Evolutionary conservation across 2,113 vertebrate species (phyloP).

Genomic region (Cavia aperea): DNA sequence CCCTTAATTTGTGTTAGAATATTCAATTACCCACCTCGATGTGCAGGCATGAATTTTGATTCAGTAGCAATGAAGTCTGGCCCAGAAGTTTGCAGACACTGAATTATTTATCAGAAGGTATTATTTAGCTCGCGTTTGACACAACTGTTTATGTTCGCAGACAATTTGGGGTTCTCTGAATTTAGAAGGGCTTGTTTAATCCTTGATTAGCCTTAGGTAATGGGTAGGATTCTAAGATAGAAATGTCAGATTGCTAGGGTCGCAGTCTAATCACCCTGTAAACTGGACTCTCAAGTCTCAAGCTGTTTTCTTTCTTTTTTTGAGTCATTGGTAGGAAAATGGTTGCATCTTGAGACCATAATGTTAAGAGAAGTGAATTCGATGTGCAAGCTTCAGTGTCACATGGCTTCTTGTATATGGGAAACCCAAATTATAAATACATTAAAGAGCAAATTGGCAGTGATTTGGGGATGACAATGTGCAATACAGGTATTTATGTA

Average conservation of each 20-base stretch:
- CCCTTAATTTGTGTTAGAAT: constrained; percentile 66
- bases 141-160: constrained; percentile 56
- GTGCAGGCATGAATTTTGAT: constrained; percentile 62
- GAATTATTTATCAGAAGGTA: constrained; percentile 60
- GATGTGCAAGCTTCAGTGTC: not conserved
- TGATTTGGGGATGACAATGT: too few relatives aligned
- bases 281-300: not conserved
- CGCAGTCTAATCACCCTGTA: not conserved
- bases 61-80: constrained; percentile 53
- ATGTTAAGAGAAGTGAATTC: not conserved
- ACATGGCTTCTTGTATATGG: not conserved
- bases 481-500: too few relatives aligned
- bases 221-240: constrained; percentile 36
- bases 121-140: constrained; percentile 54
- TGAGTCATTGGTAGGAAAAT: not conserved
- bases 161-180: constrained; percentile 56
- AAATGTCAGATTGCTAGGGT: constrained; percentile 30
- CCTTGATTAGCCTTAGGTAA: constrained; percentile 46
- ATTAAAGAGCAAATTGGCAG: not conserved
- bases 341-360: not conserved
- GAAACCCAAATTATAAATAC: not conserved
- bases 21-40: constrained; percentile 49
- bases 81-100: constrained; percentile 52
- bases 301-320: not conserved
- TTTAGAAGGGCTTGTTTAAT: constrained; percentile 56